phyloP scores from a whole-genome alignment of 2,888 invertebrate genomes.

The Trichogramma evanescens region DNA sequence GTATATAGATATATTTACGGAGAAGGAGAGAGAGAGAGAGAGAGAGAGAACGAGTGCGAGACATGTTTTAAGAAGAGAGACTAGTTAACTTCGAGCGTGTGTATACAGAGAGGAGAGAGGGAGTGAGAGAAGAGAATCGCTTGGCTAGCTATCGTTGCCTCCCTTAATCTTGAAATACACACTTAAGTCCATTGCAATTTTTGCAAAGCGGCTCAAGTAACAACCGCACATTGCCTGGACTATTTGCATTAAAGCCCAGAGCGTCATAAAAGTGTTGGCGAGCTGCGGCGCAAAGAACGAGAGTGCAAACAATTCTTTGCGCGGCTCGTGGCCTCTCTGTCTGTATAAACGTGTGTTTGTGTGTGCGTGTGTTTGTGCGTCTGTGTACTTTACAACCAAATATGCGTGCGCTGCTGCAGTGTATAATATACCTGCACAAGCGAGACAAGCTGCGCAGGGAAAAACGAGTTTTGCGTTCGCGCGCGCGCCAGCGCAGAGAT shows the following conservation, averaged over 20 bases:
- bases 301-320: constrained; percentile 19
- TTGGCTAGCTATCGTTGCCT: not conserved
- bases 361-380: not conserved
- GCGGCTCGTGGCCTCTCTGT: not conserved
- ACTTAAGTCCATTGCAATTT: constrained; percentile 16
- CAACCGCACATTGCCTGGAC: not conserved
- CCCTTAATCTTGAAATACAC: constrained; percentile 19
- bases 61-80: constrained; percentile 1
- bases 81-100: constrained; percentile 12
- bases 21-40: not conserved
- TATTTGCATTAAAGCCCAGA: constrained; percentile 16
- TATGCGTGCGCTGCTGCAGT: too few species aligned
- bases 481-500: not conserved
- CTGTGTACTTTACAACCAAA: too few species aligned
- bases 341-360: too few species aligned
- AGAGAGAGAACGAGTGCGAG: not conserved
- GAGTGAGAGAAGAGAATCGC: too few species aligned
- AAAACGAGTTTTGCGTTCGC: not conserved
- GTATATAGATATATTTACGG: not conserved
- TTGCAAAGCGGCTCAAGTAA: not conserved
- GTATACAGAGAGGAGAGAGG: not conserved
- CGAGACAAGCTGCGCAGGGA: too few species aligned
- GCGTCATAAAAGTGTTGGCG: not conserved
- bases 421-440: too few species aligned
- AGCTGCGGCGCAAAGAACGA: constrained; percentile 6